phyloP scores from a whole-genome alignment of 2,113 vertebrate genomes.

The Gallinago jamesoni region DNA sequence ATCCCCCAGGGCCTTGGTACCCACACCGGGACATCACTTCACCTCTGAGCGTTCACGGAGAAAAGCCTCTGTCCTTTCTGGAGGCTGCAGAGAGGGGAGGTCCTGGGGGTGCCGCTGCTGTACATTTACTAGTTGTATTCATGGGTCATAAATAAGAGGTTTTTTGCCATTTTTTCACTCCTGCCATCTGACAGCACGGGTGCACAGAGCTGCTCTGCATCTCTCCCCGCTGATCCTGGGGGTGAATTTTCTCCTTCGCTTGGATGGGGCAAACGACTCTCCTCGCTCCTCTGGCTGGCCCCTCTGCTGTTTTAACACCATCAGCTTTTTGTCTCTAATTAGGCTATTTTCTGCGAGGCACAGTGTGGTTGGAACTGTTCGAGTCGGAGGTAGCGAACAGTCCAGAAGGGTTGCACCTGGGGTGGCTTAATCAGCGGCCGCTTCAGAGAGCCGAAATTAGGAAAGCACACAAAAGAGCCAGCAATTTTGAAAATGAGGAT shows the following conservation, averaged over 20 bases:
- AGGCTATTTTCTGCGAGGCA: slow-evolving; percentile 6
- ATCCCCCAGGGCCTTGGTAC: background rate
- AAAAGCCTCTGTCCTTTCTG: background rate
- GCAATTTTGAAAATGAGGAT: slow-evolving; percentile 48
- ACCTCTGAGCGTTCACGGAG: accelerated
- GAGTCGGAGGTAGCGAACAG: background rate
- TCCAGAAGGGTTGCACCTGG: slow-evolving; percentile 48
- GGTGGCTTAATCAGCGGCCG: slow-evolving; percentile 16
- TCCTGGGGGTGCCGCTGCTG: background rate
- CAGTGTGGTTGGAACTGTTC: background rate
- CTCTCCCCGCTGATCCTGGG: background rate
- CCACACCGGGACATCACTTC: accelerated
- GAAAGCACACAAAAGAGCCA: background rate
- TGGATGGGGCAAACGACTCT: background rate
- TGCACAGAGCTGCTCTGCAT: background rate
- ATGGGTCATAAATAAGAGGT: background rate
- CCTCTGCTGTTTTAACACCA: background rate
- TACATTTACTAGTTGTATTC: background rate
- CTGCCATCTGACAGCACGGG: background rate
- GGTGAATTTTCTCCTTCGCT: background rate
- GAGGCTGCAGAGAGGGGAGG: background rate
- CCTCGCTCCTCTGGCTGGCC: background rate
- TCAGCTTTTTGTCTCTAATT: slow-evolving; percentile 41
- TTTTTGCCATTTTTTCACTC: background rate
- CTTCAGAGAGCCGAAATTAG: slow-evolving; percentile 31